phyloP scores from a whole-genome alignment of 2,888 invertebrate genomes.

The Druceiella hillmani region DNA sequence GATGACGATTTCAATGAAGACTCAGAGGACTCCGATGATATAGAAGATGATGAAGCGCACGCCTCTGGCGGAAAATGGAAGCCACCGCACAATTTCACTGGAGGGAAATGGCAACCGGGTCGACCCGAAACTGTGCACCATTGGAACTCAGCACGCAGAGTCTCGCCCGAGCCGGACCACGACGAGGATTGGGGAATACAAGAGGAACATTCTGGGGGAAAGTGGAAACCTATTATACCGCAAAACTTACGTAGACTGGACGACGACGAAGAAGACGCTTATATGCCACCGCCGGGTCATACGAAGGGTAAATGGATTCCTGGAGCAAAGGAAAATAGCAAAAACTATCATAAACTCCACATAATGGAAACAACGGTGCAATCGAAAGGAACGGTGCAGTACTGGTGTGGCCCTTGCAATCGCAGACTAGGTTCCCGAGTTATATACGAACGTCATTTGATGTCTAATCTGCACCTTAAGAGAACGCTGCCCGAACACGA shows the following conservation, averaged over 20 bases:
- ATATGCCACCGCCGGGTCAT: slow-evolving; percentile 61
- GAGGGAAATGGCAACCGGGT: slow-evolving; percentile 72
- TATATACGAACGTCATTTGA: slow-evolving; percentile 72
- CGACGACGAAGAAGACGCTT: slow-evolving; percentile 47
- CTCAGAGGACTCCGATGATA: slow-evolving; percentile 55
- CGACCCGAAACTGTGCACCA: slow-evolving; percentile 33
- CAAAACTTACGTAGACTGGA: slow-evolving; percentile 28
- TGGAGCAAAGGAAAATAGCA: slow-evolving; percentile 47
- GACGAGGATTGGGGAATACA: slow-evolving; percentile 52
- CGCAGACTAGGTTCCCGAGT: slow-evolving; percentile 66
- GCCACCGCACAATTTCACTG: slow-evolving; percentile 54
- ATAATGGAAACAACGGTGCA: slow-evolving; percentile 50
- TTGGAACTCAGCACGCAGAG: slow-evolving; percentile 36
- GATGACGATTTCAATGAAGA: slow-evolving; percentile 47
- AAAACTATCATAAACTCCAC: slow-evolving; percentile 42
- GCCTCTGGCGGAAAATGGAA: slow-evolving; percentile 36
- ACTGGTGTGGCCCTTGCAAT: slow-evolving; percentile 79
- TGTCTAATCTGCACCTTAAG: slow-evolving; percentile 66
- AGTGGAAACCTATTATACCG: slow-evolving; percentile 53
- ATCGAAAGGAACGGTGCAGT: slow-evolving; percentile 53
- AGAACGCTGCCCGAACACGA: slow-evolving; percentile 63
- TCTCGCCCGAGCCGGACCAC: slow-evolving; percentile 36
- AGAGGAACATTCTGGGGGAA: slow-evolving; percentile 55
- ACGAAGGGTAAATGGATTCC: slow-evolving; percentile 83
- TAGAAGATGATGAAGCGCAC: slow-evolving; percentile 44